These are phyloP conservation scores for Orthonyx spaldingii DNA, from an alignment of 2,113 vertebrate genomes.

Conservation along the genomic window DNA sequence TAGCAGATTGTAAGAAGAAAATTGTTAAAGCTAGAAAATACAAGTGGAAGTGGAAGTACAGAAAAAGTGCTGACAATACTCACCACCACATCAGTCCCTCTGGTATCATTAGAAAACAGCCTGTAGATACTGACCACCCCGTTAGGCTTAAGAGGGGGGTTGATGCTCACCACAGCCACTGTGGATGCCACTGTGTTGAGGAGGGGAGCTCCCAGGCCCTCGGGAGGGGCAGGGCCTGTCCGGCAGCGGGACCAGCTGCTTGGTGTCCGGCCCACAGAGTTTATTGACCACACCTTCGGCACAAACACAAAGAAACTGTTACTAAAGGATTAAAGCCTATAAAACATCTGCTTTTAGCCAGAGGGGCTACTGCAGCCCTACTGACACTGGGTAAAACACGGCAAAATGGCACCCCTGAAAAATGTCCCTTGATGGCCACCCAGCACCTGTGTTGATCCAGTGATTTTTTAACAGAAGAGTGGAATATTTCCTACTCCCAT, in stretches of 20 bases:
- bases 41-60: not conserved
- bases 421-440: not conserved
- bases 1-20: not conserved
- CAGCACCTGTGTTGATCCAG: not conserved
- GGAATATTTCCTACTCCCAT: not conserved
- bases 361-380: not conserved
- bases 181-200: constrained; percentile 78
- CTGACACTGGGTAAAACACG: not conserved
- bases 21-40: not conserved
- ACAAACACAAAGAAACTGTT: not conserved
- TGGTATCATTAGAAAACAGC: constrained; percentile 75
- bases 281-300: constrained; percentile 84
- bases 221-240: constrained; percentile 85
- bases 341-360: not conserved
- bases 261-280: constrained; percentile 77
- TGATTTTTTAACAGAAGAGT: not conserved
- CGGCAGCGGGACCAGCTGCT: constrained; percentile 80
- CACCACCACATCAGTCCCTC: constrained; percentile 76
- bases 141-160: constrained; percentile 76
- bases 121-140: constrained; percentile 87
- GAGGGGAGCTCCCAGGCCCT: constrained; percentile 76
- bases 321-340: not conserved
- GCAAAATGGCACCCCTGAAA: fast-evolving
- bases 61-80: not conserved
- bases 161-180: constrained; percentile 80